Conservation (phyloP, 2,888 invertebrate genomes). For the Lamproptera curius region DNA sequence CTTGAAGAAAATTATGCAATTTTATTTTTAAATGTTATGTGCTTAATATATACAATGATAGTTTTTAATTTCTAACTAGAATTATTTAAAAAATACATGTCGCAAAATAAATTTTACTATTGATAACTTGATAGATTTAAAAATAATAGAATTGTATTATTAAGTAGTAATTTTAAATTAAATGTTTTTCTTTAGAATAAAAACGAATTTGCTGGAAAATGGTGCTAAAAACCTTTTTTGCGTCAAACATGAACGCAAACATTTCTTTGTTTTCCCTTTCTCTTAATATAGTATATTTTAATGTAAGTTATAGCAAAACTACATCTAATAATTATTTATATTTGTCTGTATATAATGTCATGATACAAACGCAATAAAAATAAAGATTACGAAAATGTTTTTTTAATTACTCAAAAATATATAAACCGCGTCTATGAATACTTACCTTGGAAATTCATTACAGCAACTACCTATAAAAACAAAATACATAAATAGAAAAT, state of each 20-base stretch:
- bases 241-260: conserved; percentile 12
- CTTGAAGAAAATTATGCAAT: conserved; percentile 7
- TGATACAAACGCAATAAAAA: no score
- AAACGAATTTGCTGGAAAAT: conserved; percentile 32
- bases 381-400: no score
- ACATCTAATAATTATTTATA: no score
- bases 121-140: conserved; percentile 2
- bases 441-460: no score
- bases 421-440: no score
- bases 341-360: no score
- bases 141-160: not conserved
- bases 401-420: no score
- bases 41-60: not conserved
- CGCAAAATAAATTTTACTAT: conserved; percentile 13
- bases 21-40: not conserved
- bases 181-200: conserved; percentile 7
- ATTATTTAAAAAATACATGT: conserved; percentile 3
- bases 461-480: no score
- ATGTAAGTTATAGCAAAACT: no score
- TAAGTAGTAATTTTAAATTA: conserved; percentile 11
- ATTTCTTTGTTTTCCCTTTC: no score
- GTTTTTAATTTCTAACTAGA: not conserved
- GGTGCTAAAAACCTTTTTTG: conserved; percentile 33
- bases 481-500: no score
- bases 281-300: no score